These are phyloP conservation scores for Plusia festucae DNA, from an alignment of 2,888 invertebrate species.

Conservation along the genomic window DNA sequence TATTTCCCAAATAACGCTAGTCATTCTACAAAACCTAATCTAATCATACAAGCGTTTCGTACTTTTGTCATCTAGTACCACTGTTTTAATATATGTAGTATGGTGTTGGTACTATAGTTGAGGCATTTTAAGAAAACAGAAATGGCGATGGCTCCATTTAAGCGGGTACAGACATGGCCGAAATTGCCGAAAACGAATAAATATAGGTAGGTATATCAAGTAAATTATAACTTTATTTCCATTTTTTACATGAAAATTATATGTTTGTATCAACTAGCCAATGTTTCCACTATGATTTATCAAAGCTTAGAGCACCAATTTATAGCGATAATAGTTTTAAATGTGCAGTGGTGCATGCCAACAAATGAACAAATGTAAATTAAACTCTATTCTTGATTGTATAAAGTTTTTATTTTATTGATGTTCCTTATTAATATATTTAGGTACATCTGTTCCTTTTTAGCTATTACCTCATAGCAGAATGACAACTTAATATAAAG, in stretches of 20 bases:
- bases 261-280: too few relatives aligned
- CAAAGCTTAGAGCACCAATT: not conserved
- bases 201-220: too few relatives aligned
- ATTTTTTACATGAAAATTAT: not conserved
- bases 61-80: too few relatives aligned
- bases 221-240: not conserved
- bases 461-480: slow-evolving; percentile 1
- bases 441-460: not conserved
- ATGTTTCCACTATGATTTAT: slow-evolving; percentile 1
- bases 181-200: too few relatives aligned
- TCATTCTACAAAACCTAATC: too few relatives aligned
- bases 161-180: too few relatives aligned
- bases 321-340: slow-evolving; percentile 2
- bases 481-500: not conserved
- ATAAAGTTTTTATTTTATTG: slow-evolving; percentile 1
- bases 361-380: not conserved
- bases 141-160: too few relatives aligned
- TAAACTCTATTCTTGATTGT: not conserved
- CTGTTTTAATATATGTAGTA: too few relatives aligned
- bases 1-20: too few relatives aligned
- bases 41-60: too few relatives aligned
- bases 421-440: not conserved
- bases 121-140: too few relatives aligned
- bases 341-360: slow-evolving; percentile 1
- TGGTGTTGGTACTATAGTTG: too few relatives aligned